A percentile compares a stretch with the other conserved stretches of the same genome.
These are phyloP conservation scores for Tillus elongatus DNA, from an alignment of 2,888 invertebrate genomes.

Conservation along the genomic window DNA sequence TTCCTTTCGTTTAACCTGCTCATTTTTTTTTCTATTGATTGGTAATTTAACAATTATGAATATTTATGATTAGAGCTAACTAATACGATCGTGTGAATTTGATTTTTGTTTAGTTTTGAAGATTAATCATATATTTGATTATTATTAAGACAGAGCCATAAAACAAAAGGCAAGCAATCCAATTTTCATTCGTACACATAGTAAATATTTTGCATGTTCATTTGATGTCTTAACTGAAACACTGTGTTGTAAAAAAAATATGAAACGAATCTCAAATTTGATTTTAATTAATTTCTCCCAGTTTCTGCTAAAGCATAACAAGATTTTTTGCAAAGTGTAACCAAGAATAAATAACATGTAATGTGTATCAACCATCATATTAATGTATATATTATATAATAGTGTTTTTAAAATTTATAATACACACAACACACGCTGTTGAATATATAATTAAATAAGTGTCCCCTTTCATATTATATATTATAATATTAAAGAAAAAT, in stretches of 20 bases:
- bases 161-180: slow-evolving; percentile 30
- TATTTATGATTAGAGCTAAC: no score
- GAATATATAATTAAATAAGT: background rate
- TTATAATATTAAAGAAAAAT: background rate
- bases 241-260: slow-evolving; percentile 27
- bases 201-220: slow-evolving; percentile 29
- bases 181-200: no score
- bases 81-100: slow-evolving; percentile 13
- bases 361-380: no score
- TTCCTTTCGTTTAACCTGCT: slow-evolving; percentile 17
- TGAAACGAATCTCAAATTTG: slow-evolving; percentile 33
- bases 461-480: background rate
- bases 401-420: background rate
- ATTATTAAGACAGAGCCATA: slow-evolving; percentile 20
- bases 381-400: no score
- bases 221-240: slow-evolving; percentile 26
- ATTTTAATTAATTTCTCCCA: slow-evolving; percentile 22
- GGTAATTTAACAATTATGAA: no score
- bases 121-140: slow-evolving; percentile 15
- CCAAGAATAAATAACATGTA: no score
- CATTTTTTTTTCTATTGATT: no score
- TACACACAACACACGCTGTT: background rate
- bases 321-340: no score
- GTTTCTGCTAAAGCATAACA: no score
- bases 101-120: slow-evolving; percentile 16